These are phyloP conservation scores for Engystomops pustulosus DNA, from an alignment of 2,113 vertebrate genomes.

Conservation along the genomic window DNA sequence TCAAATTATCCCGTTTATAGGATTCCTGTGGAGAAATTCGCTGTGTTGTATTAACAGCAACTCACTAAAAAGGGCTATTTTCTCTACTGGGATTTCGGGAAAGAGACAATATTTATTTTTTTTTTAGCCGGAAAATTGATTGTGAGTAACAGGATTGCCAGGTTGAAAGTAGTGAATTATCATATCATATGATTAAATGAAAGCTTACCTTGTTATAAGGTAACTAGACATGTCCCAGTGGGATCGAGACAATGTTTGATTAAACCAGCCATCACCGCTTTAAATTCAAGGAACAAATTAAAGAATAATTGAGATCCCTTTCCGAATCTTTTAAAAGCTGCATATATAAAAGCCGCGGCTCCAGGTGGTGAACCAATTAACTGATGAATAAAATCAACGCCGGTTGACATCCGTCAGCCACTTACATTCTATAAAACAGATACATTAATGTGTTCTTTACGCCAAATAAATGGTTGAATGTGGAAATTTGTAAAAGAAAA, in stretches of 20 bases:
- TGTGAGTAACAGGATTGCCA: conserved; percentile 94
- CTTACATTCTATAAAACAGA: conserved; percentile 93
- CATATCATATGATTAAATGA: conserved; percentile 90
- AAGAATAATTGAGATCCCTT: conserved; percentile 89
- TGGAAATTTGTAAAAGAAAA: conserved; percentile 76
- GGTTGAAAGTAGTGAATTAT: conserved; percentile 83
- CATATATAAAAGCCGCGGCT: conserved; percentile 89
- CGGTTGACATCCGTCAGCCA: conserved; percentile 86
- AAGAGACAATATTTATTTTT: conserved; percentile 84
- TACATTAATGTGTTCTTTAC: conserved; percentile 88
- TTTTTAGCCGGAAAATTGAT: conserved; percentile 85
- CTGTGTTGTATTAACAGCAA: conserved; percentile 70
- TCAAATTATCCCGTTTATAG: conserved; percentile 73
- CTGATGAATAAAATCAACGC: conserved; percentile 96
- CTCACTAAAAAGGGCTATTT: conserved; percentile 73
- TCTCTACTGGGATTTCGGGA: conserved; percentile 76
- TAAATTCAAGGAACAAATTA: conserved; percentile 96
- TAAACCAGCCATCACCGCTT: conserved; percentile 94
- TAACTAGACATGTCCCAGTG: conserved; percentile 92
- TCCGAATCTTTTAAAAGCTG: conserved; percentile 89
- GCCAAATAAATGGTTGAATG: conserved; percentile 88
- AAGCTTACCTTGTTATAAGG: conserved; percentile 94
- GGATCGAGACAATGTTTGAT: conserved; percentile 94
- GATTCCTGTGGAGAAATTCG: conserved; percentile 75
- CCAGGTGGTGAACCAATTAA: conserved; percentile 97